phyloP scores from a whole-genome alignment of 2,113 vertebrate genomes.

The Dromiciops gliroides region DNA sequence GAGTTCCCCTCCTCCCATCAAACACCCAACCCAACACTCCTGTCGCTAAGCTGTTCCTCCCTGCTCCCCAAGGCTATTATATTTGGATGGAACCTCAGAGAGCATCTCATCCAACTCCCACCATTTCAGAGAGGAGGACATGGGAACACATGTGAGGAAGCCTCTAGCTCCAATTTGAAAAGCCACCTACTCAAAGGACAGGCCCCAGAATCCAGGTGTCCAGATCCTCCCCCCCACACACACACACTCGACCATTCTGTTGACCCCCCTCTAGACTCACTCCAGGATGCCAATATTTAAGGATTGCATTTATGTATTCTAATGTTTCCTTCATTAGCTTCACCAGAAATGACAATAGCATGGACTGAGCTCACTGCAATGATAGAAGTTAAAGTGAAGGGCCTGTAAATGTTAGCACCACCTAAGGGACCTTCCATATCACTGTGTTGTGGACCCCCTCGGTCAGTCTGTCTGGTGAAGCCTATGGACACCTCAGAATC shows the following conservation, averaged over 20 bases:
- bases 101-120: not conserved
- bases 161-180: not conserved
- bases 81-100: not conserved
- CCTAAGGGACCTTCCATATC: not conserved
- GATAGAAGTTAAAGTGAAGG: not conserved
- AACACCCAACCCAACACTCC: not conserved
- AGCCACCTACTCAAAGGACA: not conserved
- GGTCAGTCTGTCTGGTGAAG: not conserved
- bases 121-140: not conserved
- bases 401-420: not conserved
- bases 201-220: not conserved
- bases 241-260: not conserved
- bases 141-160: not conserved
- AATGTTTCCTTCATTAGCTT: not conserved
- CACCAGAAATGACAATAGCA: not conserved
- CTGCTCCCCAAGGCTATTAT: rapidly evolving
- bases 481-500: not conserved
- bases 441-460: not conserved
- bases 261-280: not conserved
- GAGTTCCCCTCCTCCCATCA: not conserved
- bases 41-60: not conserved
- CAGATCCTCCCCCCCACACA: rapidly evolving
- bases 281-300: not conserved
- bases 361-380: not conserved
- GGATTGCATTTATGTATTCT: not conserved